phyloP scores from a whole-genome alignment of 2,888 invertebrate species.

The Pammene aurita region DNA sequence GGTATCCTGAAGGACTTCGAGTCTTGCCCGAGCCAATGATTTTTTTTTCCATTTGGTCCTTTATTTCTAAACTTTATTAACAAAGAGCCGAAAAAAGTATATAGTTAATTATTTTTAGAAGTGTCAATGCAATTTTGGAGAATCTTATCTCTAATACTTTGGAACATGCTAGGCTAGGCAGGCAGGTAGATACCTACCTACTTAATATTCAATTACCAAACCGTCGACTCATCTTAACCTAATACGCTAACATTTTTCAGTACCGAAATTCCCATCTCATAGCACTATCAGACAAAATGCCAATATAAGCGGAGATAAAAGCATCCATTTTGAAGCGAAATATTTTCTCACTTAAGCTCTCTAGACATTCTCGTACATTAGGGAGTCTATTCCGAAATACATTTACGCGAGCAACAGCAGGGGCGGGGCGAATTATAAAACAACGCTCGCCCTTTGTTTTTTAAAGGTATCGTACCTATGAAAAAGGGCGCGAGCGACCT shows the following conservation, averaged over 20 bases:
- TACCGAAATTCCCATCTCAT: conserved; percentile 52
- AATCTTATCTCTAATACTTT: neutral
- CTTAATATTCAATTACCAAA: conserved; percentile 17
- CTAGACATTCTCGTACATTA: conserved; percentile 72
- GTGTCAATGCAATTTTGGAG: too few species aligned
- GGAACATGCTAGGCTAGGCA: neutral
- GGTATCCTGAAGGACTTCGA: too few species aligned
- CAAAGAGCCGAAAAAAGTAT: too few species aligned
- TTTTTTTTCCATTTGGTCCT: too few species aligned
- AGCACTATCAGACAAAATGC: conserved; percentile 62
- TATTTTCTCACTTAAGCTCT: conserved; percentile 53
- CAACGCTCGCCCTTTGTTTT: conserved; percentile 77
- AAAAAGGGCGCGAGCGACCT: conserved; percentile 72
- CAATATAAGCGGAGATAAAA: conserved; percentile 61
- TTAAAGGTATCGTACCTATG: conserved; percentile 63
- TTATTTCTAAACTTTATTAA: too few species aligned
- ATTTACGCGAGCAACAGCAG: conserved; percentile 59
- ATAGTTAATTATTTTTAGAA: too few species aligned
- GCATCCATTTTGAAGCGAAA: conserved; percentile 62
- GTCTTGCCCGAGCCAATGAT: too few species aligned
- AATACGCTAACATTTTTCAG: conserved; percentile 41
- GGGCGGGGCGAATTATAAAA: conserved; percentile 72
- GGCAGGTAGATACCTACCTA: neutral
- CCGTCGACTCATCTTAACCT: conserved; percentile 31
- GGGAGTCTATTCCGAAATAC: conserved; percentile 70